Base-by-base conservation (phyloP, 1,140 invertebrate species). In the Ganaspis sp. region DNA sequence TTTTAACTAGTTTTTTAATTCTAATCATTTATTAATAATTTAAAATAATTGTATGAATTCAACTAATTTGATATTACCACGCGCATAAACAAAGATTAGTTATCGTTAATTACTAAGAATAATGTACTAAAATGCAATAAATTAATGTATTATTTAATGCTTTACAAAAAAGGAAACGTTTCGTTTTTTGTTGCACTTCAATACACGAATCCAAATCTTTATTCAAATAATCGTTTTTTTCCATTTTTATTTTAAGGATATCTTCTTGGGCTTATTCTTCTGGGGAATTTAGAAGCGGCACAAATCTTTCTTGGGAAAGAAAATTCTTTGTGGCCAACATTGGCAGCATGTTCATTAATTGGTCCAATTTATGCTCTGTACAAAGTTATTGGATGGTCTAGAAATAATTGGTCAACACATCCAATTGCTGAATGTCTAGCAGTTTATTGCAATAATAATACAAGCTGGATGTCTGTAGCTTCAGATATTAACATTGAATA, bases 401-500 rank as follows among this genome's bases (percentile, higher is more conserved):
- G 92, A 58, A 90, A 94, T 69, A 92, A 94, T 70, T 97, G 94
- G 93, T 86, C 89, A 0, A 92, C 93, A 8, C 96, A 98, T 92
- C 97, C 96, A 0, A 94, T 97, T 19, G 93, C 93, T 8, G 91
- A 92, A 84, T 92, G 93, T 64, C 90, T 98, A 1, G 76, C 90
- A 21, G 90, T 93, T 77, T 96, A 96, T 85, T 92, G 93, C 23
- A 93, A 93, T 75, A 89, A 90, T 26, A 93, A 93, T 38, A 90
- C 90, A 12, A 92, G 92, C 69, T 97, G 96, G 94, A 90, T 92
- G 69, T 85, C 92, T 37, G 92, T 97, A 1, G 95, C 96, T 58
- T 91, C 92, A 26, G 93, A 94, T 79, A 95, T 98, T 69, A 95
- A 97, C 88, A 92, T 90, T 69, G 96, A 98, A 89, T 97, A 94